Conservation (phyloP, 2,113 vertebrate genomes). For the Paramormyrops kingsleyae region DNA sequence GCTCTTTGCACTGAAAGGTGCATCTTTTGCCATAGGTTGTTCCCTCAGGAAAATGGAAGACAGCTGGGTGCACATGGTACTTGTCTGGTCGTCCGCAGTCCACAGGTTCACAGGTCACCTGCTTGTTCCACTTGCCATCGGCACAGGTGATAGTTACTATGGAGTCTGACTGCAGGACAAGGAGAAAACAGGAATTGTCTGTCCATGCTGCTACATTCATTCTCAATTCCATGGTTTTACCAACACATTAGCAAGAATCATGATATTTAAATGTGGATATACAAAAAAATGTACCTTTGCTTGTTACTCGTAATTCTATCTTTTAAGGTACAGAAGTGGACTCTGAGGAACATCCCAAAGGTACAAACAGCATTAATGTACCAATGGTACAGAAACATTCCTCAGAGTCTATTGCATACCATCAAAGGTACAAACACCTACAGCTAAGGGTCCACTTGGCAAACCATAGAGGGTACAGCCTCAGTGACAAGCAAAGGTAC, state of each 20-base stretch:
- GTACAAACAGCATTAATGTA: too few species aligned
- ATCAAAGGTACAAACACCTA: too few species aligned
- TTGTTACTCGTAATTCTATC: too few species aligned
- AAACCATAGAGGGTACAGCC: too few species aligned
- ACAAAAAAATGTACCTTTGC: not conserved
- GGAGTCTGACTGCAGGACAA: constrained; percentile 59
- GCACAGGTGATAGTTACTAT: constrained; percentile 77
- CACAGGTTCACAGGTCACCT: constrained; percentile 85
- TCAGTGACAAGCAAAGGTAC: too few species aligned
- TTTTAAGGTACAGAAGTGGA: too few species aligned
- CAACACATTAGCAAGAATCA: not conserved
- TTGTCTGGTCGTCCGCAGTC: constrained; percentile 91
- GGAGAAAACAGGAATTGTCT: not conserved
- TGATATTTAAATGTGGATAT: not conserved
- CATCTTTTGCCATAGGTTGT: constrained; percentile 88
- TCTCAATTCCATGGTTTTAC: not conserved
- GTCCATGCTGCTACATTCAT: not conserved
- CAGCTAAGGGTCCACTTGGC: too few species aligned
- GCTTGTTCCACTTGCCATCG: constrained; percentile 92
- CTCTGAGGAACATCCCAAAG: too few species aligned
- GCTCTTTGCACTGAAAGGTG: constrained; percentile 82
- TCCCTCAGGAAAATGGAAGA: constrained; percentile 81
- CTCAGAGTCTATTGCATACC: too few species aligned
- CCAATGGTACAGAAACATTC: too few species aligned
- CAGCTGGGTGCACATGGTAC: constrained; percentile 85